Evolutionary conservation across 2,113 vertebrate species (phyloP).

Genomic region (Myotis brandtii): DNA sequence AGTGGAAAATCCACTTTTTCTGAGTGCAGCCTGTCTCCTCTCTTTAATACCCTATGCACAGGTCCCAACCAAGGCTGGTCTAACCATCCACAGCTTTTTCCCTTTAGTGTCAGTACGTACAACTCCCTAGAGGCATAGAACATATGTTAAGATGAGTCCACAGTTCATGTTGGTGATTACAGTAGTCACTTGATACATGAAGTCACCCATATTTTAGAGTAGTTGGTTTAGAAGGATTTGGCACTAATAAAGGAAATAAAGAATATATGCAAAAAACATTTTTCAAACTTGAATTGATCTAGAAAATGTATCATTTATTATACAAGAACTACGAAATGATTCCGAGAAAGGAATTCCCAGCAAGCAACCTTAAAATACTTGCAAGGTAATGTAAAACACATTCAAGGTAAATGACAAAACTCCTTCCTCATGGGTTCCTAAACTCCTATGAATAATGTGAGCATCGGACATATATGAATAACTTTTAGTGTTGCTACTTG

Average conservation of each 20-base stretch:
- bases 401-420: constrained; percentile 32
- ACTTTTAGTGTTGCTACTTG: constrained; percentile 47
- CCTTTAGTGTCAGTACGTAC: background rate
- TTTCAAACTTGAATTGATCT: background rate
- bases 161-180: background rate
- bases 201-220: background rate
- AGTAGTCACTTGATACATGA: constrained; percentile 36
- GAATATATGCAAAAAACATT: background rate
- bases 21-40: background rate
- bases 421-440: background rate
- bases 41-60: background rate
- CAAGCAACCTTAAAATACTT: background rate
- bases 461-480: constrained; percentile 3
- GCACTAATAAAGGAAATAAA: background rate
- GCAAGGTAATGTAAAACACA: background rate
- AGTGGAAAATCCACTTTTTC: background rate
- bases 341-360: constrained; percentile 50
- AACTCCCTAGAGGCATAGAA: background rate
- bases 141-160: constrained; percentile 22
- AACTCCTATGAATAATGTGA: constrained; percentile 56
- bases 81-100: background rate
- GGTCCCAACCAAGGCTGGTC: background rate
- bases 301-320: background rate
- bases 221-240: constrained; percentile 22
- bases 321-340: constrained; percentile 1